Base-by-base conservation (phyloP, 2,888 invertebrate species). In the Petrolisthes manimaculis region DNA sequence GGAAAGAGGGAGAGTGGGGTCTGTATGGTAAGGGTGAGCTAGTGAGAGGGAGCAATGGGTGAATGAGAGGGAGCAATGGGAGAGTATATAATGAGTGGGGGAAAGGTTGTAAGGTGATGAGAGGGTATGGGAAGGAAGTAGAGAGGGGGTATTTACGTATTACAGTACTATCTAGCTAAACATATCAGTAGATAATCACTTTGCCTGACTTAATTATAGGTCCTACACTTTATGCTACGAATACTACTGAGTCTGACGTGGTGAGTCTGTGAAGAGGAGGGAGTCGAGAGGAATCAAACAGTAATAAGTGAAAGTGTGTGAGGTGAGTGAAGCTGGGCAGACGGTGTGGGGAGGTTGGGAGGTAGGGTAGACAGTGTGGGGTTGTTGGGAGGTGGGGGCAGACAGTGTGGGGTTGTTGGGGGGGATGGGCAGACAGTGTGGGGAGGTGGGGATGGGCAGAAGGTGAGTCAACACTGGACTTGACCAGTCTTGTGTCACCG, bases 391-490 rank as follows among this genome's bases (percentile, higher is more conserved):
- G 6, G 61, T 9, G 14, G n/a, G 61, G 61, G 14, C 6, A 14
- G 14, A 61, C 61, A 9, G 14, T 61, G 61, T 9, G 61, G 14
- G 61, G 61, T 61, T 61, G 14, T 61, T 9, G 14, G 61, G 61
- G 61, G 6, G 61, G 61, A n/a, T n/a, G n/a, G n/a, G n/a, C n/a
- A n/a, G n/a, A n/a, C n/a, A n/a, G n/a, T 6, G 61, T 61, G 61
- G 61, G 61, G 61, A 61, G 61, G 61, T 6, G 61, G 6, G 61
- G 61, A 14, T 6, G 9, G 53, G n/a, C 53, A 18, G 78, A 8
- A 53, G 78, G 53, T 78, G 78, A 78, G 78, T 78, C 78, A 78
- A 78, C 78, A 78, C 78, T 61, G 53, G 78, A 53, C n/a, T 78
- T 6, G 78, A 53, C 78, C 78, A 78, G 78, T 78, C 0, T 37